Percentiles rank a stretch among this genome's conserved stretches.
phyloP scores from a whole-genome alignment of 2,797 vertebrate genomes.

The Cetoscarus ocellatus region DNA sequence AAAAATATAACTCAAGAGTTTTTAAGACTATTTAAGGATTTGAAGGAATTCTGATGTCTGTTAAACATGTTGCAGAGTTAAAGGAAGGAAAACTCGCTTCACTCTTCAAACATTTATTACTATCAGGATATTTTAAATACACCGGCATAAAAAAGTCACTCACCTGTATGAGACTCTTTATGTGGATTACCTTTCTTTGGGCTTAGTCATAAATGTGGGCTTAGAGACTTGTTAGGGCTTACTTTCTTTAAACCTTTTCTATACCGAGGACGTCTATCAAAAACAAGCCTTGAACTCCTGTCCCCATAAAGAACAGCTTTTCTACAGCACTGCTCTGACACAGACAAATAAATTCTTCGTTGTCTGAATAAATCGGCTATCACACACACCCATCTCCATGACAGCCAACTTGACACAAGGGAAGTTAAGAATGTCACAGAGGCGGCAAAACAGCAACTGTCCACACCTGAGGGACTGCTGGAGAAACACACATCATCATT shows the following conservation, averaged over 20 bases:
- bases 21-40: too few species aligned
- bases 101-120: too few species aligned
- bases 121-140: too few species aligned
- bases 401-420: constrained; percentile 41
- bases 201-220: too few species aligned
- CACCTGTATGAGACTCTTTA: too few species aligned
- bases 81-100: too few species aligned
- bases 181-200: too few species aligned
- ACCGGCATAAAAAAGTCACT: too few species aligned
- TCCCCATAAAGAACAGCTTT: not conserved
- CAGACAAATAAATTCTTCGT: constrained; percentile 10
- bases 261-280: not conserved
- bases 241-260: too few species aligned
- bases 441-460: constrained; percentile 18
- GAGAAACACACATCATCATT: constrained; percentile 21
- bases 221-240: not conserved
- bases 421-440: constrained; percentile 36
- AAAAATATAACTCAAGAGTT: too few species aligned
- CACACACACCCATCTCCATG: constrained; percentile 21
- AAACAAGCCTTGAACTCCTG: constrained; percentile 8
- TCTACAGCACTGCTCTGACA: constrained; percentile 6
- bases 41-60: too few species aligned
- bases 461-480: constrained; percentile 41
- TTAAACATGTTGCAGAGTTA: too few species aligned
- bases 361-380: constrained; percentile 43